A percentile compares a stretch with the other conserved stretches of the same genome.
These are phyloP conservation scores for Bombus vancouverensis DNA, from an alignment of 1,140 invertebrate genomes.

Conservation along the genomic window DNA sequence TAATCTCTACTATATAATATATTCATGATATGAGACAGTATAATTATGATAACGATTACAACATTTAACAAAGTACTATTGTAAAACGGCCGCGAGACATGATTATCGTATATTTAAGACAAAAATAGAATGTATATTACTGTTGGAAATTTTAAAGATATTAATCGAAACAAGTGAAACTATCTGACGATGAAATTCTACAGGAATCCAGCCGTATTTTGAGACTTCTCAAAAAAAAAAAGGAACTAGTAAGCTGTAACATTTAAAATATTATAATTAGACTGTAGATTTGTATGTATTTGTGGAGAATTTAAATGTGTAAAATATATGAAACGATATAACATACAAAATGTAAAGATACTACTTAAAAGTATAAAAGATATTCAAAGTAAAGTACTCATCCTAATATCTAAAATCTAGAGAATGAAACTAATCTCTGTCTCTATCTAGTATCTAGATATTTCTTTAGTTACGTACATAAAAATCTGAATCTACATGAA, in stretches of 20 bases:
- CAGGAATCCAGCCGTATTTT: slow-evolving; percentile 52
- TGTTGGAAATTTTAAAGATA: neutral
- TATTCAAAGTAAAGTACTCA: neutral
- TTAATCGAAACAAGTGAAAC: neutral
- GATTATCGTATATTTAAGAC: neutral
- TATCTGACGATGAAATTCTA: slow-evolving; percentile 37
- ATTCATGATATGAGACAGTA: neutral
- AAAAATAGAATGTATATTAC: neutral
- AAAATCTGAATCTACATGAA: neutral
- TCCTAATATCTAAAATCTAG: neutral
- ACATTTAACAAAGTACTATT: neutral
- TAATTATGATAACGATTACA: neutral
- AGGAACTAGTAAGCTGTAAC: neutral
- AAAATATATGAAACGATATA: neutral
- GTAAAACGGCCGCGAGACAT: neutral
- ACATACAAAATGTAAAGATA: neutral
- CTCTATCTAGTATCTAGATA: neutral
- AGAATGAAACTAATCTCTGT: neutral
- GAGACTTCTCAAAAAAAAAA: slow-evolving; percentile 5
- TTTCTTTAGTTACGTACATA: neutral
- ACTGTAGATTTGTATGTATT: neutral
- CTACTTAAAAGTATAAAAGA: neutral
- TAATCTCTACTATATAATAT: neutral
- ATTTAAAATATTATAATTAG: neutral
- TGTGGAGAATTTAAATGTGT: neutral